Evolutionary conservation across 2,797 vertebrate genomes (phyloP), one percentile per base, ranked within the genome.

Genomic region (Brachymystax lenok): DNA sequence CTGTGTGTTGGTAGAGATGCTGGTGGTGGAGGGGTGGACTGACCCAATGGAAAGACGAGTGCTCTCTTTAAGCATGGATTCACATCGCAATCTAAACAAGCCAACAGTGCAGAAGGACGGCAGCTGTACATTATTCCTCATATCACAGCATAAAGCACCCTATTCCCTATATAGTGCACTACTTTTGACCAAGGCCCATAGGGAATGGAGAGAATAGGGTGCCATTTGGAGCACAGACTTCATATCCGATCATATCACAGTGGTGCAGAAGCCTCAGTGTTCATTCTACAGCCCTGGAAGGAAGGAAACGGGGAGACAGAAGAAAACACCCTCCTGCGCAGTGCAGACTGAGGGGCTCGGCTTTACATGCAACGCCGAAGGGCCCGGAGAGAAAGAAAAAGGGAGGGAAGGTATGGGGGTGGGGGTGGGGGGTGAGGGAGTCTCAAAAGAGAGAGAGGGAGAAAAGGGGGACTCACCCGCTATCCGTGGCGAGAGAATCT

Each of bases 401-500:
- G 28, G 17, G 27, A 50, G 8, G 51, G 28, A 40, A 33, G 66
- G 72, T 63, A 63, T 14, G 16, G 50, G 50, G 19, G 82, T 86
- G 88, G 84, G 85, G 86, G n/a, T n/a, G n/a, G 85, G 77, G 82
- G 79, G 82, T 83, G 84, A 0, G 40, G 40, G 40, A 2, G 76
- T 85, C 24, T 77, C 75, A 83, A 21, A 74, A 50, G 30, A 21
- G 52, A 61, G 72, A 59, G 40, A 33, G 33, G 74, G 33, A 46
- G 40, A 46, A 79, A 71, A 82, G 80, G 35, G 6, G 40, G 75
- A 95, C 97, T 96, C 94, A 99, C 98, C 97, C 94, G 51, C 93
- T 94, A 90, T 97, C 94, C 79, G 96, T 93, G 88, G 94, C 92
- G 68, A 95, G 93, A 88, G 94, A 94, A 91, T 95, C 93, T 66